Evolutionary conservation across 1,140 invertebrate species (phyloP).

Genomic region (Holotrichia oblita): DNA sequence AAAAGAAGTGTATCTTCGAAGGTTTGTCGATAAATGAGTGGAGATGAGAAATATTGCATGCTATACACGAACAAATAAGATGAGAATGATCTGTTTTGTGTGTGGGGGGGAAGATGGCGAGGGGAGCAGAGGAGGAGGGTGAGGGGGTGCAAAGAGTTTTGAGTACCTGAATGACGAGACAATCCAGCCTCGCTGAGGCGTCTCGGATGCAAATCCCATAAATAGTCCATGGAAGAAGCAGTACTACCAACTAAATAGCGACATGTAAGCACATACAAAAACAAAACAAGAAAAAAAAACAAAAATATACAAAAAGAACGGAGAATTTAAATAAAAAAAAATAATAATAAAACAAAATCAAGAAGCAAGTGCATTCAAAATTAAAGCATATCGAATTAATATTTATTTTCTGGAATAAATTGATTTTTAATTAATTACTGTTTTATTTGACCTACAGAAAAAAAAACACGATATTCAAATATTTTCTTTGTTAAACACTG

Average conservation of each 20-base stretch:
- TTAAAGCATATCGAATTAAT: too few relatives aligned
- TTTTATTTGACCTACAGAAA: too few relatives aligned
- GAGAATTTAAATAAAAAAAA: background rate
- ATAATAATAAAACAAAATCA: background rate
- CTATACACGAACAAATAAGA: background rate
- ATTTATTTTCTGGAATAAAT: background rate
- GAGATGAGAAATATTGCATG: background rate
- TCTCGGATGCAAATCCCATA: constrained; percentile 74
- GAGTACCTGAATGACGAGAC: constrained; percentile 75
- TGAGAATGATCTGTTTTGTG: background rate
- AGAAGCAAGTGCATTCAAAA: background rate
- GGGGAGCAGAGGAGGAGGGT: background rate
- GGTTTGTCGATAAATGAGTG: too few relatives aligned
- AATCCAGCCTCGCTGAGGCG: constrained; percentile 75
- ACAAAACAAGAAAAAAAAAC: background rate
- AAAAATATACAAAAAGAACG: background rate
- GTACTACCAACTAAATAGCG: constrained; percentile 39
- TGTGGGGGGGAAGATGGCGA: background rate
- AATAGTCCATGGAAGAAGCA: constrained; percentile 68
- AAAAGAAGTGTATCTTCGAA: background rate
- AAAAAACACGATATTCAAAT: background rate
- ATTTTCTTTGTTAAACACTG: background rate
- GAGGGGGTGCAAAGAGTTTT: too few relatives aligned
- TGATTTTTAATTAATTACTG: too few relatives aligned
- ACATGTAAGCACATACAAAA: too few relatives aligned